A percentile compares a stretch with the other conserved stretches of the same genome.
These are phyloP conservation scores for Myiothlypis coronata DNA, from an alignment of 2,797 vertebrate genomes.

Conservation along the genomic window DNA sequence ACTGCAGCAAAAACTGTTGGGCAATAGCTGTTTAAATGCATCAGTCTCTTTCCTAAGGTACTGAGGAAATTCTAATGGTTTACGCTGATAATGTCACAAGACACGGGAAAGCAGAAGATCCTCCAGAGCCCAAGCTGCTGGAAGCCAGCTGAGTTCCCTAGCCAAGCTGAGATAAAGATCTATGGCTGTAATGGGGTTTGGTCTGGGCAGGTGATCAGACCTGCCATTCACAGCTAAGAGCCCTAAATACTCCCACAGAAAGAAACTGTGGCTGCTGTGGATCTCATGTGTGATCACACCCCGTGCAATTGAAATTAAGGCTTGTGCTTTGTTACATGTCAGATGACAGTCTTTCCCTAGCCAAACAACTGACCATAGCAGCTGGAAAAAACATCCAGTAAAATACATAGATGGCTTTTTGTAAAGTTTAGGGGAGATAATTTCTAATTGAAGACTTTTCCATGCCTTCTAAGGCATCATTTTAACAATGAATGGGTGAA, in stretches of 20 bases:
- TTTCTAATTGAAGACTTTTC: not conserved
- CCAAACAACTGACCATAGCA: not conserved
- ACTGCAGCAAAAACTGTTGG: conserved; percentile 15
- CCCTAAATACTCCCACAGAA: not conserved
- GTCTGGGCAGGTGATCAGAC: not conserved
- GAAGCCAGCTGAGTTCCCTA: not conserved
- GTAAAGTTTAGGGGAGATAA: not conserved
- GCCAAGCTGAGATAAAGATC: not conserved
- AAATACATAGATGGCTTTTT: not conserved
- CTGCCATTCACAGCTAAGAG: not conserved
- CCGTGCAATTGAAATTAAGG: not conserved
- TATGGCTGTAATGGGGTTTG: not conserved
- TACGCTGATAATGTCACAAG: not conserved
- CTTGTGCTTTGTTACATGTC: not conserved
- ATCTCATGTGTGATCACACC: not conserved
- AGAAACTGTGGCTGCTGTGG: not conserved
- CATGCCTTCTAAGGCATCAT: not conserved
- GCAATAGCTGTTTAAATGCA: conserved; percentile 23
- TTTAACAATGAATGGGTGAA: not conserved
- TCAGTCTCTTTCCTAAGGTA: not conserved
- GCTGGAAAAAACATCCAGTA: not conserved
- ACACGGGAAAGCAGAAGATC: not conserved
- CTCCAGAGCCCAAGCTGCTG: not conserved
- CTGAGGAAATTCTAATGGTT: conserved; percentile 34
- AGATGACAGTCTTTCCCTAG: not conserved